Base-by-base conservation (phyloP, 2,113 vertebrate genomes). In the Lates calcarifer region DNA sequence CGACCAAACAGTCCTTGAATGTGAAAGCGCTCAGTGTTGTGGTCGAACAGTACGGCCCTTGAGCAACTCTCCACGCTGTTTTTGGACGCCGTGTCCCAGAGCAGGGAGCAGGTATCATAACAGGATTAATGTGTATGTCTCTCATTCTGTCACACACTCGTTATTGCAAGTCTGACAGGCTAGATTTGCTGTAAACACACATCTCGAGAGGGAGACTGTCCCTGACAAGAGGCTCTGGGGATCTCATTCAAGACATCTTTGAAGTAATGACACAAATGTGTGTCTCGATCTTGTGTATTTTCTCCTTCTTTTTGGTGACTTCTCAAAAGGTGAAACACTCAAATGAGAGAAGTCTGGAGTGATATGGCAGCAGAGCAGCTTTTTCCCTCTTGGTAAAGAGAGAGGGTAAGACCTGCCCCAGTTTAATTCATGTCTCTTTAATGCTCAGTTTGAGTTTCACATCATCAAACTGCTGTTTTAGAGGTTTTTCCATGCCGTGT, bases 81-180 rank as follows among this genome's bases (percentile, higher is more conserved):
- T 81, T 68, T 63, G 37, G 39, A 55, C 79, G 47, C 11, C 0
- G 37, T 63, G 79, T 82, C 74, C 47, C 76, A 33, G 77, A 77
- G 76, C 31, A 22, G 35, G 61, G 56, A 70, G 58, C 55, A 64
- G 75, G 64, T 82, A 72, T 82, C 53, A 62, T 69, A 81, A 69
- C 80, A 74, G 74, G 74, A 85, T 84, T 87, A 75, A 83, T 77
- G 47, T 74, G 75, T 26, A 31, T 79, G 33, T 56, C 35, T 74
- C 78, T 74, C 87, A 29, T 41, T 47, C 66, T 79, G 70, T 84
- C 86, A 81, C 83, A 87, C 70, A 56, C 67, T 69, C 39, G 53
- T 76, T 84, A 88, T 88, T 84, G 66, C n/a, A 2, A 29, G 68
- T 60, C 61, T 79, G 68, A 91, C 82, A 82, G 75, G 74, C 67